Base-by-base conservation (phyloP, 2,888 invertebrate genomes). In the Dendrolimus houi region DNA sequence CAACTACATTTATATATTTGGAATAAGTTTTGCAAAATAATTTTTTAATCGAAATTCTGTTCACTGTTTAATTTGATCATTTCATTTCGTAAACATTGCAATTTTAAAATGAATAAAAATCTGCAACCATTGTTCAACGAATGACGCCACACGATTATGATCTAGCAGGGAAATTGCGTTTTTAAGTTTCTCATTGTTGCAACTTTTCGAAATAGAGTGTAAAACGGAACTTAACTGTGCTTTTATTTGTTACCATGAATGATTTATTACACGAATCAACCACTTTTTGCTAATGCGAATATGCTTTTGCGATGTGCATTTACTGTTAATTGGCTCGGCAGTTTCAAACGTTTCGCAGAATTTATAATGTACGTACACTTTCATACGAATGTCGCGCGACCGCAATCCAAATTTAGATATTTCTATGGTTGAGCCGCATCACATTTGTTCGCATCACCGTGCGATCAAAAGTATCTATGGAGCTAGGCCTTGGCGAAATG, bases 221-320 rank as follows among this genome's bases (percentile, higher is more conserved):
- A 52, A 41, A 56, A 56, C 52, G 58, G 55, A 53, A 61, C 58
- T 52, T 41, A 58, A 55, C 58, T 58, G 55, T 58, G 55, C 56
- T 57, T 58, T 54, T 62, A 60, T 59, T 61, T 59, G 56, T 57
- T 65, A 10, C 47, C 56, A 52, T 52, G 47, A 47, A 47, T 47
- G 47, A 47, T 57, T 29, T 29, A 62, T 58, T 61, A 58, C 54
- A 56, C 62, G 59, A 59, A 55, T 57, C 55, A 58, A 61, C 54
- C 59, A 58, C 52, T 60, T 58, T 54, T 52, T 69, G 77, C 81
- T 67, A 62, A 63, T 72, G 84, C 84, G 85, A 80, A 74, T 67
- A 61, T 75, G 81, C 81, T 63, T 56, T 66, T 74, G 79, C 78
- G 78, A 79, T 66, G 52, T 64, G 66, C 59, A 58, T 63, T 67